phyloP scores from a whole-genome alignment of 2,888 invertebrate species.

The Eumerus sabulonum region DNA sequence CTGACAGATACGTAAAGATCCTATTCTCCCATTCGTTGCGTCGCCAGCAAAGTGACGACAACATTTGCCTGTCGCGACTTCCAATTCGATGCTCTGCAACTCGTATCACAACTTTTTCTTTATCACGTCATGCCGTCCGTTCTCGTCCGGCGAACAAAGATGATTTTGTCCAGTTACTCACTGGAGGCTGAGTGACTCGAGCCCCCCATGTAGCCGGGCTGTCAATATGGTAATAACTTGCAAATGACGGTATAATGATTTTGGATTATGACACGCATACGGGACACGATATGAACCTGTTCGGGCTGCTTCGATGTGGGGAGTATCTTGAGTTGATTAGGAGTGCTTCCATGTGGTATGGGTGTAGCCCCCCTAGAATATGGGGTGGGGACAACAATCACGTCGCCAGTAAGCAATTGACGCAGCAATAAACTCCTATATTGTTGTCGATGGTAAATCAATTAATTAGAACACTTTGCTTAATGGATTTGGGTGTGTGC shows the following conservation, averaged over 20 bases:
- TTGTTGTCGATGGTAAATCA: too few species aligned
- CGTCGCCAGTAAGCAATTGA: too few species aligned
- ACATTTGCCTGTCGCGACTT: conserved; percentile 19
- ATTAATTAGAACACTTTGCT: too few species aligned
- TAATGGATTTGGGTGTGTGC: too few species aligned
- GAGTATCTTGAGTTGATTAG: too few species aligned
- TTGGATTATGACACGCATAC: conserved; percentile 47
- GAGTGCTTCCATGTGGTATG: too few species aligned
- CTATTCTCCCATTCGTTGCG: conserved; percentile 11
- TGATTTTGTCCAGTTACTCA: conserved; percentile 65
- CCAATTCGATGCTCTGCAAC: conserved; percentile 11
- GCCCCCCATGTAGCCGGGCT: conserved; percentile 62
- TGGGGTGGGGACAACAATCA: too few species aligned
- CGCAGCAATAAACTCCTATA: too few species aligned
- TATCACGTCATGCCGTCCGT: conserved; percentile 44
- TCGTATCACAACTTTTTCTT: not conserved
- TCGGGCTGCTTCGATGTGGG: too few species aligned
- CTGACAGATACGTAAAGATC: conserved; percentile 46
- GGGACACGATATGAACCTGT: too few species aligned
- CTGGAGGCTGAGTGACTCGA: conserved; percentile 61
- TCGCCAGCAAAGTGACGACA: conserved; percentile 57
- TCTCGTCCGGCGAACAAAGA: conserved; percentile 36
- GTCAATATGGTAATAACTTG: conserved; percentile 68
- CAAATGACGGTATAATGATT: conserved; percentile 67
- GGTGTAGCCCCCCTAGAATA: too few species aligned